phyloP scores from a whole-genome alignment of 1,140 invertebrate genomes.

The Drosophila bipectinata region DNA sequence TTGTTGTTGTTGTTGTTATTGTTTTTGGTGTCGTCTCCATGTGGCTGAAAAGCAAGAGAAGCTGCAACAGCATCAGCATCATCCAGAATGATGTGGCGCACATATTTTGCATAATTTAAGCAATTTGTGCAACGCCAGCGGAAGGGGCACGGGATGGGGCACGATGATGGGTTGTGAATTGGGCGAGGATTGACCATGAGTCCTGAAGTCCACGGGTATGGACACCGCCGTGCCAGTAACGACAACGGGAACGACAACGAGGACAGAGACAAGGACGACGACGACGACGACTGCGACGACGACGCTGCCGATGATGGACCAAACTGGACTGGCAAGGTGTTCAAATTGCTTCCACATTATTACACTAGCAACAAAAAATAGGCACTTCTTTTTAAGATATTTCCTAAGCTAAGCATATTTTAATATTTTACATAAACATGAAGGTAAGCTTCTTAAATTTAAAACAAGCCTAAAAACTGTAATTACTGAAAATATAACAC shows the following conservation, averaged over 20 bases:
- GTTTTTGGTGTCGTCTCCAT: conserved; percentile 22
- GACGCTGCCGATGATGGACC: conserved; percentile 23
- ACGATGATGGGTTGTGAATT: conserved; percentile 3
- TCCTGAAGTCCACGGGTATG: conserved; percentile 15
- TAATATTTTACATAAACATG: no score
- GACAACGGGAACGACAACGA: conserved; percentile 27
- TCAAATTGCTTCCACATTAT: conserved; percentile 63
- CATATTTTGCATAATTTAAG: conserved; percentile 83
- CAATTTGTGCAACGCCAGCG: conserved; percentile 75
- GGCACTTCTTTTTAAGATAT: no score
- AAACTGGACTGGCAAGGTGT: conserved; percentile 31
- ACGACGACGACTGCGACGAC: conserved; percentile 21
- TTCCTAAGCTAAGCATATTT: no score
- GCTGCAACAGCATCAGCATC: conserved; percentile 8
- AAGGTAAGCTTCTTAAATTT: no score
- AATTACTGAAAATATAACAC: no score
- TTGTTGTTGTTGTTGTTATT: conserved; percentile 2
- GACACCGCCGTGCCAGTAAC: conserved; percentile 4
- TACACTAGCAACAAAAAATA: conserved; percentile 13
- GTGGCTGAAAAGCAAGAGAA: conserved; percentile 3
- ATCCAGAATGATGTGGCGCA: conserved; percentile 67
- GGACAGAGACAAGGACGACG: conserved; percentile 19
- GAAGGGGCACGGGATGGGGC: conserved; percentile 7
- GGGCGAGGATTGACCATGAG: conserved; percentile 26
- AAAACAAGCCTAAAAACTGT: no score